Conservation (phyloP, 2,888 invertebrate species). For the Synanthedon formicaeformis region DNA sequence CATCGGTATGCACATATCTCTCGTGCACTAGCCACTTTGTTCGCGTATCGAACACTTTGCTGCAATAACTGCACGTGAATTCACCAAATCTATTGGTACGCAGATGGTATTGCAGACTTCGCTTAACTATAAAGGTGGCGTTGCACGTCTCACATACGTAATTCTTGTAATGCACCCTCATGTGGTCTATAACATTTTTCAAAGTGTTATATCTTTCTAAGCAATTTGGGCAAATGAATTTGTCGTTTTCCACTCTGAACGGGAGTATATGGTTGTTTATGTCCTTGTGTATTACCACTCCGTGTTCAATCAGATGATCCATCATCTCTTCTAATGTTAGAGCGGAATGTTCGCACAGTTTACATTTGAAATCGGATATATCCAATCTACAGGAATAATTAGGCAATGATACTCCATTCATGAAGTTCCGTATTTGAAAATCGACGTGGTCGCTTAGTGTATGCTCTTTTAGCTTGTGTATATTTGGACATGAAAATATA, state of each 20-base stretch:
- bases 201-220: constrained; percentile 15
- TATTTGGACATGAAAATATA: neutral
- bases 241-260: constrained; percentile 19
- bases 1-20: constrained; percentile 9
- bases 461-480: neutral
- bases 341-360: constrained; percentile 24
- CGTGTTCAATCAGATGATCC: constrained; percentile 36
- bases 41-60: constrained; percentile 8
- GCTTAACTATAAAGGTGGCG: constrained; percentile 9
- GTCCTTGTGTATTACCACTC: constrained; percentile 31
- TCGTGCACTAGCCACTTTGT: constrained; percentile 12
- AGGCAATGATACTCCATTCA: constrained; percentile 21
- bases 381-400: constrained; percentile 41
- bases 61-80: constrained; percentile 20
- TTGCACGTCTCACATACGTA: constrained; percentile 12
- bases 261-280: constrained; percentile 44
- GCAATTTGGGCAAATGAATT: constrained; percentile 26
- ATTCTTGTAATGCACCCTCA: constrained; percentile 2
- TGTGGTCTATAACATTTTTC: constrained; percentile 6
- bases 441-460: constrained; percentile 1
- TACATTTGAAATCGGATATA: constrained; percentile 34
- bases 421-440: constrained; percentile 8
- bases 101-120: neutral
- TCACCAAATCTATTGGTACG: constrained; percentile 11
- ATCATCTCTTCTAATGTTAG: constrained; percentile 28